Percentiles rank a stretch among this genome's conserved stretches.
Conservation (phyloP, 2,113 vertebrate species). For the Myiagra hebetior region DNA sequence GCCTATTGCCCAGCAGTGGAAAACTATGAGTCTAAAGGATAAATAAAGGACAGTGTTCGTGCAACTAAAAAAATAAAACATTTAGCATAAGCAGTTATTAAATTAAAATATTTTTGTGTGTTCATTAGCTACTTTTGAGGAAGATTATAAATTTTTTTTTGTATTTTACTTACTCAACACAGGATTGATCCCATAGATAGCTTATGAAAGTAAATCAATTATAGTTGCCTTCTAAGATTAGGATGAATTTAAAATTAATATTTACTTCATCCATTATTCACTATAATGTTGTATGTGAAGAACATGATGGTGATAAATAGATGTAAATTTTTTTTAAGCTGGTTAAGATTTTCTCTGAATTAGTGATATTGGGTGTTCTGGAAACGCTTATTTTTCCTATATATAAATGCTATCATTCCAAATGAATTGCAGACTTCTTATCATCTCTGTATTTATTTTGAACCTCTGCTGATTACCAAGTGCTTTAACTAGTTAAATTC, state of each 20-base stretch:
- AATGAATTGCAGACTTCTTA: neutral
- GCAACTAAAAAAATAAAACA: neutral
- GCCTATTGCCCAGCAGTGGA: neutral
- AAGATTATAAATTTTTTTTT: neutral
- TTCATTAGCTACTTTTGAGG: neutral
- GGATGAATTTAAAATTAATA: neutral
- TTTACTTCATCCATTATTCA: neutral
- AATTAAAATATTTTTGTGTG: neutral
- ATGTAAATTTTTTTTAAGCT: neutral
- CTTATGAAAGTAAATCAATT: neutral
- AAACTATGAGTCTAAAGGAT: neutral
- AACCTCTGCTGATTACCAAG: neutral
- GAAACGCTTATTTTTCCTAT: neutral
- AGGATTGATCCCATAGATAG: neutral
- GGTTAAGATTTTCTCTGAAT: neutral
- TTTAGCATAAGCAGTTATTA: neutral
- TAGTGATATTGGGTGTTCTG: neutral
- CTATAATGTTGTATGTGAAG: neutral
- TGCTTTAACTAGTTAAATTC: neutral
- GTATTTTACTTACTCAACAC: neutral
- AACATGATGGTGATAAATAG: neutral
- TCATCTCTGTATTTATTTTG: neutral
- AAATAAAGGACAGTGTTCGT: neutral
- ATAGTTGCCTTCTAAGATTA: neutral
- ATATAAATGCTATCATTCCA: neutral